These are phyloP conservation scores for Astropecten irregularis DNA, from an alignment of 53 echinoderm and acorn worm species.

Conservation along the genomic window DNA sequence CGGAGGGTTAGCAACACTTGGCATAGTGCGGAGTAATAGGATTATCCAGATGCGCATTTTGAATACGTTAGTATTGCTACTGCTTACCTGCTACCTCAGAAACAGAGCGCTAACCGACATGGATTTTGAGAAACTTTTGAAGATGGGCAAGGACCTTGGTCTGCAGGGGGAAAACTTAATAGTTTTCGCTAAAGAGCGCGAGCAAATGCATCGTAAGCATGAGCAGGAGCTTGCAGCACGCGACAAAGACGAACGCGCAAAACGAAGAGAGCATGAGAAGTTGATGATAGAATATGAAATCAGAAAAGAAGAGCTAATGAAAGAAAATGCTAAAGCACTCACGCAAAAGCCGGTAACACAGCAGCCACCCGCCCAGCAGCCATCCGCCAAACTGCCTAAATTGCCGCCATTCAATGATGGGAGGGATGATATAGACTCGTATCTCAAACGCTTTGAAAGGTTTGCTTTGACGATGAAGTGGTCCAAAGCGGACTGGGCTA, in stretches of 20 bases:
- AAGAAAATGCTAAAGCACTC: background rate
- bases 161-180: background rate
- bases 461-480: background rate
- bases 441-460: slow-evolving; percentile 27
- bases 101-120: background rate
- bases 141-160: background rate
- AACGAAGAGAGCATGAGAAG: slow-evolving; percentile 3
- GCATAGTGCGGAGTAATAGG: background rate
- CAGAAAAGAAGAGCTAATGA: background rate
- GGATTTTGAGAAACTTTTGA: background rate
- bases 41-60: background rate
- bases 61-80: background rate
- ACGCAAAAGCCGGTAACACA: no score
- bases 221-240: background rate
- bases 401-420: slow-evolving; percentile 20
- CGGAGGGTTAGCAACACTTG: background rate
- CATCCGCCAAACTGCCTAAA: background rate
- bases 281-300: slow-evolving; percentile 20
- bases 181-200: background rate
- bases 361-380: background rate
- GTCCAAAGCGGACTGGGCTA: slow-evolving; percentile 24
- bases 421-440: slow-evolving; percentile 16
- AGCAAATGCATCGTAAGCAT: background rate
- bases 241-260: background rate
- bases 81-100: background rate